Conservation (phyloP, 1,140 invertebrate genomes). For the Mactra quadrangularis region DNA sequence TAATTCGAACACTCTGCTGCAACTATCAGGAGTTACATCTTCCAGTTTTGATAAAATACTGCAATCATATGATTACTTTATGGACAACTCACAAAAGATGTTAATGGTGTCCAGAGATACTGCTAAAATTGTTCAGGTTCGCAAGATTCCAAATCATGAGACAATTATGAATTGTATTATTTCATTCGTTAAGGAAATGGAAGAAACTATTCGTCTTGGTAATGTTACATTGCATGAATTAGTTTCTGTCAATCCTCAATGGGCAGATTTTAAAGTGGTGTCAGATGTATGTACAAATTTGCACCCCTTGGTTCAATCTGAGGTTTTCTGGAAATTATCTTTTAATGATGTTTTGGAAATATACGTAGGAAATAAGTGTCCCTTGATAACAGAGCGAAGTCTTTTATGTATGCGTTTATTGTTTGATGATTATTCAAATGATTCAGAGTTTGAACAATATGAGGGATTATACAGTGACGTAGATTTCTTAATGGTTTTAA, state of each 20-base stretch:
- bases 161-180: background rate
- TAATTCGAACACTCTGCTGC: background rate
- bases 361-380: background rate
- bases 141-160: background rate
- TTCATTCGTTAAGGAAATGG: background rate
- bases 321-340: conserved; percentile 19
- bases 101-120: conserved; percentile 56
- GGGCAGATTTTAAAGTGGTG: background rate
- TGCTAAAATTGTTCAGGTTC: background rate
- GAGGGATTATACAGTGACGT: background rate
- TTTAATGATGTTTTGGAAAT: background rate
- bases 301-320: conserved; percentile 5
- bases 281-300: background rate
- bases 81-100: conserved; percentile 59
- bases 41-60: conserved; percentile 51
- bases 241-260: background rate
- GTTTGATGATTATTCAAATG: background rate
- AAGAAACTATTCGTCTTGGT: background rate
- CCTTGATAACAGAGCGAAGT: background rate
- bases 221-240: background rate
- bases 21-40: background rate
- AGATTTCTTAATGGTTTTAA: background rate
- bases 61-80: conserved; percentile 53
- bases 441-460: background rate
- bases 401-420: conserved; percentile 6